Conservation (phyloP, 2,797 vertebrate species). For the Fundulus diaphanus region DNA sequence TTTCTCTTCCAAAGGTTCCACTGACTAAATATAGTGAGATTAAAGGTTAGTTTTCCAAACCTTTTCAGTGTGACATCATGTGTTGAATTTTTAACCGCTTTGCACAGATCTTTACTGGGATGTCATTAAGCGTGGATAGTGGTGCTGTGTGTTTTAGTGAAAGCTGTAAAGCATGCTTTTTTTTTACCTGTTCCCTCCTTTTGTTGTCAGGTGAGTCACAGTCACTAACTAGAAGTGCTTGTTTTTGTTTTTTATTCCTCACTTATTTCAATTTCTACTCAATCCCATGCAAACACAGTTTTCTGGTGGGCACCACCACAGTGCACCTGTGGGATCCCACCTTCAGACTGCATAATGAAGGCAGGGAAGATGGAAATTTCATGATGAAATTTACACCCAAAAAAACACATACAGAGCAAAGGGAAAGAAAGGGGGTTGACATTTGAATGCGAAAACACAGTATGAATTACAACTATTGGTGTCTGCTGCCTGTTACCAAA, state of each 20-base stretch:
- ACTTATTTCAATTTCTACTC: constrained; percentile 38
- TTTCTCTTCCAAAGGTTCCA: neutral
- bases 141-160: neutral
- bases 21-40: neutral
- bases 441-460: constrained; percentile 67
- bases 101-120: neutral
- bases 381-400: constrained; percentile 69
- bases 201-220: neutral
- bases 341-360: constrained; percentile 61
- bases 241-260: constrained; percentile 21
- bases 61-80: neutral
- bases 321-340: constrained; percentile 46
- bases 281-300: constrained; percentile 35
- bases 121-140: too few species aligned
- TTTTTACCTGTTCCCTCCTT: neutral
- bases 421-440: constrained; percentile 60
- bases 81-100: neutral
- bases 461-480: constrained; percentile 69
- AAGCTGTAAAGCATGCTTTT: neutral
- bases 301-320: constrained; percentile 42
- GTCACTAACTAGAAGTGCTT: neutral
- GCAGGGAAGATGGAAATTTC: constrained; percentile 65
- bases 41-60: neutral
- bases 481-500: constrained; percentile 57
- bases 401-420: constrained; percentile 65